Percentiles rank a stretch among this genome's conserved stretches.
Conservation (phyloP, 37 sponge, comb jelly and placozoan species). For the Axinella damicornis region DNA sequence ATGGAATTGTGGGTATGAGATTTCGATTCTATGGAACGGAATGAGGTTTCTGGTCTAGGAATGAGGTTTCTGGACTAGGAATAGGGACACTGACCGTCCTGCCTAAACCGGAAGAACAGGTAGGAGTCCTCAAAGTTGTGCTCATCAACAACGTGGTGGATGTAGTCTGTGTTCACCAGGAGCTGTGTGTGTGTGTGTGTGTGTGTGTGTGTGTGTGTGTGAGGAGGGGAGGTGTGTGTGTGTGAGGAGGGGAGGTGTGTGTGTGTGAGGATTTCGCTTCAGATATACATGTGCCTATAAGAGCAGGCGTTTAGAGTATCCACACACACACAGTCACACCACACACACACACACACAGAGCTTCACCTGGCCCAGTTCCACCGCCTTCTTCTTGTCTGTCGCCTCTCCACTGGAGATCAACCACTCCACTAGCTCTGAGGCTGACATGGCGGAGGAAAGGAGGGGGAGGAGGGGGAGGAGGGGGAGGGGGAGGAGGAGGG, state of each 20-base stretch:
- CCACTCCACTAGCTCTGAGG: conserved; percentile 93
- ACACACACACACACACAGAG: too few relatives aligned
- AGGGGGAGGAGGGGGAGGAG: too few relatives aligned
- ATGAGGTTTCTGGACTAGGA: too few relatives aligned
- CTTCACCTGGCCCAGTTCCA: conserved; percentile 59
- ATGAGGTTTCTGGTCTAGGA: too few relatives aligned
- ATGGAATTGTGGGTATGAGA: too few relatives aligned
- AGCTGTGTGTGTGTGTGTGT: conserved; percentile 23
- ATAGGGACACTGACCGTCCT: conserved; percentile 66
- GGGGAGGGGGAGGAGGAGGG: neutral
- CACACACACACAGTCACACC: too few relatives aligned
- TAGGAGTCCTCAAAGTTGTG: conserved; percentile 86
- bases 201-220: too few relatives aligned
- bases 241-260: neutral
- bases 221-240: too few relatives aligned
- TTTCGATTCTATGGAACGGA: too few relatives aligned
- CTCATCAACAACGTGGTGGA: conserved; percentile 88
- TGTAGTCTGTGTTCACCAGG: conserved; percentile 79
- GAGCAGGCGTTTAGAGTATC: too few relatives aligned
- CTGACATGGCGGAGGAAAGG: neutral
- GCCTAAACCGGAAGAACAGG: conserved; percentile 86
- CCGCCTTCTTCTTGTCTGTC: conserved; percentile 51
- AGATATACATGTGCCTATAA: too few relatives aligned
- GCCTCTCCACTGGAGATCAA: conserved; percentile 67
- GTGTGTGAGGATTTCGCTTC: too few relatives aligned